Evolutionary conservation across 2,797 vertebrate genomes (phyloP).

Genomic region (Chelon labrosus): DNA sequence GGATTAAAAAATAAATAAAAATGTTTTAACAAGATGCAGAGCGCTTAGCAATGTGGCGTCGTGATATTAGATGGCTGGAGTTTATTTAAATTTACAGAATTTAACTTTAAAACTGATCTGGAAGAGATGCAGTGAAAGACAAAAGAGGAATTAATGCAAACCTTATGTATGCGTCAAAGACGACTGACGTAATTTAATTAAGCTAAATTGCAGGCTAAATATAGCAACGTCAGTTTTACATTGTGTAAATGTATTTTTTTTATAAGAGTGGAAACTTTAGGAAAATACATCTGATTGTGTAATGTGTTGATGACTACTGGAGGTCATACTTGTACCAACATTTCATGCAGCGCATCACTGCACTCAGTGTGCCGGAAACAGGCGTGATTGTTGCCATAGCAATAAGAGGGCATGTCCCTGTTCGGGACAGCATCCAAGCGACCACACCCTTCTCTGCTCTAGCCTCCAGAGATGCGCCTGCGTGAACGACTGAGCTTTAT

Average conservation of each 20-base stretch:
- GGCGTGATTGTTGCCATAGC: constrained; percentile 67
- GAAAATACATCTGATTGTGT: constrained; percentile 25
- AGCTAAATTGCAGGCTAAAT: constrained; percentile 33
- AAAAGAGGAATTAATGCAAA: constrained; percentile 9
- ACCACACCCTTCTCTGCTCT: constrained; percentile 79
- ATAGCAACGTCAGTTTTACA: neutral
- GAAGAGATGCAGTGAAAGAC: neutral
- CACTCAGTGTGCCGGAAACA: constrained; percentile 69
- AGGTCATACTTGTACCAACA: constrained; percentile 49
- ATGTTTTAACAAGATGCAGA: constrained; percentile 29
- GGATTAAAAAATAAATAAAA: constrained; percentile 1
- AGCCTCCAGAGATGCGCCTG: constrained; percentile 42
- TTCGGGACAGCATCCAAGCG: constrained; percentile 68
- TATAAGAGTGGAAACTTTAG: constrained; percentile 42
- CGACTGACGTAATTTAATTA: constrained; percentile 60
- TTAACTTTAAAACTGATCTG: constrained; percentile 6
- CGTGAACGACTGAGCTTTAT: constrained; percentile 21
- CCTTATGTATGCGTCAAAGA: constrained; percentile 42
- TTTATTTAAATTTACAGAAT: constrained; percentile 15
- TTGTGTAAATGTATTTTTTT: constrained; percentile 1
- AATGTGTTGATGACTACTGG: constrained; percentile 31
- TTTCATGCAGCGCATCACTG: constrained; percentile 37
- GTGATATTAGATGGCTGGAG: constrained; percentile 1
- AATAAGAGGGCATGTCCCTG: constrained; percentile 69
- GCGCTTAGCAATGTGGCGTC: constrained; percentile 15